Evolutionary conservation across 2,797 vertebrate genomes (phyloP).

Genomic region (Siniperca scherzeri): DNA sequence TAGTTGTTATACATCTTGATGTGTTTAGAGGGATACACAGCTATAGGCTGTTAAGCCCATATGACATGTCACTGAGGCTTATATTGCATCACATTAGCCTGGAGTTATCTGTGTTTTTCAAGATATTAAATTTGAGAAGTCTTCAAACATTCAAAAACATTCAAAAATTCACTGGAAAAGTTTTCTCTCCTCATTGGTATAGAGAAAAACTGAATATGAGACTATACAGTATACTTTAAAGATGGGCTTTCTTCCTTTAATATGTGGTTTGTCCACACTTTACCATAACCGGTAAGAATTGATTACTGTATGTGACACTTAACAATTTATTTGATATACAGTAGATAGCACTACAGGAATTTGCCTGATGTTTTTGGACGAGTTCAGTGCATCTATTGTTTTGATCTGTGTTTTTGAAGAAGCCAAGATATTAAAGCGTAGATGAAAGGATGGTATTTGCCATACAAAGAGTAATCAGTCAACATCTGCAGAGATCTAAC

Average conservation of each 20-base stretch:
- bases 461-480: neutral
- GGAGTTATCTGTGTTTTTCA: neutral
- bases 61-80: neutral
- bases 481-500: neutral
- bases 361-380: neutral
- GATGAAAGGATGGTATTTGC: neutral
- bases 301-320: neutral
- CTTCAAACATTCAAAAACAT: neutral
- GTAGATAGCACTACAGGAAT: neutral
- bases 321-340: neutral
- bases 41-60: neutral
- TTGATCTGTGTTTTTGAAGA: neutral
- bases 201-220: neutral
- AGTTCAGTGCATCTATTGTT: neutral
- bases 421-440: neutral
- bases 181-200: neutral
- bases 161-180: neutral
- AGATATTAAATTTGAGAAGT: neutral
- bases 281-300: neutral
- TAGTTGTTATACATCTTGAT: neutral
- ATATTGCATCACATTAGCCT: neutral
- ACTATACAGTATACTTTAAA: neutral
- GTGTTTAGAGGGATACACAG: neutral
- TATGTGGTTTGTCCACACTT: neutral
- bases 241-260: neutral